Conservation (phyloP, 1,140 invertebrate species). For the Arion vulgaris region DNA sequence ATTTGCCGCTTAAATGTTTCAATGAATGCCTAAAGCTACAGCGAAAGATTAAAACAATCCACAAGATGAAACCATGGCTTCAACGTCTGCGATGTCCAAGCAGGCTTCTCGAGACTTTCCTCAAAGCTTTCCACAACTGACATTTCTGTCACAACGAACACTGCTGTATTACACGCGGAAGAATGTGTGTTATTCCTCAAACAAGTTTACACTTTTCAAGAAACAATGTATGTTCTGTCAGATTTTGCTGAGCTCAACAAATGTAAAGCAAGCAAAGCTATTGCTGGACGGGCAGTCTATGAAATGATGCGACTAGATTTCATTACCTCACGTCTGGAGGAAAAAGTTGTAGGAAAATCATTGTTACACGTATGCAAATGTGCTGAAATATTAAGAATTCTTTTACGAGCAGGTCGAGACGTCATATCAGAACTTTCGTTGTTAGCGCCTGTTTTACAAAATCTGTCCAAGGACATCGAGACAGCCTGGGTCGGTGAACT, state of each 20-base stretch:
- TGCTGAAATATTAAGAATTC: neutral
- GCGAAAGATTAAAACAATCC: neutral
- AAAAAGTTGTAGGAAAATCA: neutral
- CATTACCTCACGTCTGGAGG: neutral
- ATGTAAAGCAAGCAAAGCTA: neutral
- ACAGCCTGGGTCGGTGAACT: neutral
- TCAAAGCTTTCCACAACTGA: neutral
- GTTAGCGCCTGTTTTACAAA: neutral
- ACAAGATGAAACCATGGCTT: neutral
- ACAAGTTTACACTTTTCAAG: neutral
- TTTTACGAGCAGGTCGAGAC: neutral
- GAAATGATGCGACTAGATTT: constrained; percentile 16
- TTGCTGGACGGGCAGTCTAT: neutral
- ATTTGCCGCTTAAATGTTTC: constrained; percentile 5
- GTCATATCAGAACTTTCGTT: neutral
- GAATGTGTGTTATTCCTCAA: neutral
- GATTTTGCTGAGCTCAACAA: neutral
- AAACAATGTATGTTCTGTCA: neutral
- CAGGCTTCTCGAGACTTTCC: neutral
- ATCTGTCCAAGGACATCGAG: constrained; percentile 16
- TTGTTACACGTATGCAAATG: neutral
- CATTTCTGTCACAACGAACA: neutral
- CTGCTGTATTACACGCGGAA: neutral
- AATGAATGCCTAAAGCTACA: neutral
- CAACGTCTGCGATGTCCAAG: neutral